phyloP scores from a whole-genome alignment of 2,888 invertebrate species.

The Balanococcus diminutus region DNA sequence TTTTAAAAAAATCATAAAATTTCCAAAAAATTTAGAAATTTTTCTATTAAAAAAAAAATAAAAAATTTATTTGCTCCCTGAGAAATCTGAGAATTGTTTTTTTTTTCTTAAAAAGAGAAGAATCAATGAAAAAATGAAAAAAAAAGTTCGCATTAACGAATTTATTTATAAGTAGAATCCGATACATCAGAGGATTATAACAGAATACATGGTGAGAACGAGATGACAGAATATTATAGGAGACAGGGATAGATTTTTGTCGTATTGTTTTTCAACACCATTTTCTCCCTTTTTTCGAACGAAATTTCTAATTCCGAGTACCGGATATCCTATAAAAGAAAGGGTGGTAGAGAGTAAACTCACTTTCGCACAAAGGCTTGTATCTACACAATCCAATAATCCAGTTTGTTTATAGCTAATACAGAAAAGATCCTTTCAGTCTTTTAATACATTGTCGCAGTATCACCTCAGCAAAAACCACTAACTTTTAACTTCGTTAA shows the following conservation, averaged over 20 bases:
- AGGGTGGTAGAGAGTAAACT: conserved; percentile 11
- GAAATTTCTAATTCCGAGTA: conserved; percentile 32
- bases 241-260: not conserved
- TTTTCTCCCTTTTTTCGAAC: conserved; percentile 28
- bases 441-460: conserved; percentile 19
- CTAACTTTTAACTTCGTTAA: conserved; percentile 23
- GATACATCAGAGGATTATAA: too few species aligned
- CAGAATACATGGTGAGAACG: not conserved
- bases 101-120: too few species aligned
- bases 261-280: conserved; percentile 18
- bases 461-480: conserved; percentile 21
- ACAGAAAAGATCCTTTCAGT: conserved; percentile 29
- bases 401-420: conserved; percentile 37
- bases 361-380: conserved; percentile 10
- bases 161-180: too few species aligned
- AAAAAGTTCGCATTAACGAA: too few species aligned
- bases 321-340: conserved; percentile 26
- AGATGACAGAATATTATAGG: not conserved
- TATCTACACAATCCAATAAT: conserved; percentile 34
- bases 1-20: too few species aligned
- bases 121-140: too few species aligned
- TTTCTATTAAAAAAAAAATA: too few species aligned
- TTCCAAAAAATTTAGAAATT: too few species aligned
- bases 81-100: too few species aligned
- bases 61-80: too few species aligned